These are phyloP conservation scores for Rhinoderma darwinii DNA, from an alignment of 2,113 vertebrate species.

Conservation along the genomic window DNA sequence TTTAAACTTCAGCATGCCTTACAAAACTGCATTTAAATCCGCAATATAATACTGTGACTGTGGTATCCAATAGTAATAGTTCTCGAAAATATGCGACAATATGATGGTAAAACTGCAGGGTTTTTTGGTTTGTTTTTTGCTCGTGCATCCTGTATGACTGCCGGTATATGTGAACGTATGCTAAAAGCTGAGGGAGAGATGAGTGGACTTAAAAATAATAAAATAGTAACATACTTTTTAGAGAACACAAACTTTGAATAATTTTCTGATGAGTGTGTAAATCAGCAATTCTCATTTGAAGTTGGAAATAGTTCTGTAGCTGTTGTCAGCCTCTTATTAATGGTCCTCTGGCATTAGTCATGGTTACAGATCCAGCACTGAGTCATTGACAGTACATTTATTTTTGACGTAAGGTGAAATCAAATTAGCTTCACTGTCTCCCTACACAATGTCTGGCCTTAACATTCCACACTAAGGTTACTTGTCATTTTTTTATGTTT, in stretches of 20 bases:
- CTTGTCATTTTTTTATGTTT: slow-evolving; percentile 58
- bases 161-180: neutral
- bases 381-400: slow-evolving; percentile 84
- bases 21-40: neutral
- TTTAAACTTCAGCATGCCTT: neutral
- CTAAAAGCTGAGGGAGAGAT: neutral
- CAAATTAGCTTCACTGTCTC: slow-evolving; percentile 77
- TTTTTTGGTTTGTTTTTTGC: neutral
- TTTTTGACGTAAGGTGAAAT: slow-evolving; percentile 84
- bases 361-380: slow-evolving; percentile 79
- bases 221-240: neutral
- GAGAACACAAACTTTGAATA: neutral
- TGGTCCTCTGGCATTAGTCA: slow-evolving; percentile 83
- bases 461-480: slow-evolving; percentile 66
- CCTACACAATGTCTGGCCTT: slow-evolving; percentile 68
- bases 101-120: neutral
- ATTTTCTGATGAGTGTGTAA: slow-evolving; percentile 57
- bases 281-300: slow-evolving; percentile 66
- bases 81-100: neutral
- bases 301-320: slow-evolving; percentile 76
- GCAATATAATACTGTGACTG: neutral
- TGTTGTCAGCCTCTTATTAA: slow-evolving; percentile 77
- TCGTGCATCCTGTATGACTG: neutral
- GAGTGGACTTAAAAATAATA: neutral
- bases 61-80: neutral